Base-by-base conservation (phyloP, 2,113 vertebrate genomes). In the Gasterosteus nipponicus region DNA sequence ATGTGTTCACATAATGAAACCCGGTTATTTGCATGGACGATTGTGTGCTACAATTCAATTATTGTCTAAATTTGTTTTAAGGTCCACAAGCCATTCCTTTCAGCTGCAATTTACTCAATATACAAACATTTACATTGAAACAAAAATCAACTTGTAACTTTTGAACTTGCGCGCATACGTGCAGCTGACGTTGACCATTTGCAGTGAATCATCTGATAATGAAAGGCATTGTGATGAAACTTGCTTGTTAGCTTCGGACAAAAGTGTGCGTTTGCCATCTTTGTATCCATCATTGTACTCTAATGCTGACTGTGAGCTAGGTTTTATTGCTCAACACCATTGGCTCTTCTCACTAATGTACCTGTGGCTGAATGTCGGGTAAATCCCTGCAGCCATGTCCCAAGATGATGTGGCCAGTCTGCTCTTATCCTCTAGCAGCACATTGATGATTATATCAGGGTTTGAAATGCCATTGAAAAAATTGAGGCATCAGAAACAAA, bases 21-120 rank as follows among this genome's bases (percentile, higher is more conserved):
- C 89, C 92, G 96, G 95, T 97, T 98, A 96, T 98, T 98, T 99
- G 96, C 96, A 95, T 95, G 94, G 95, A 95, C 97, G 98, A 98
- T 98, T 98, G 97, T 96, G 97, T 98, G 96, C 96, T 96, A 97
- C 96, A 97, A 98, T 99, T 98, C 96, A 97, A 98, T 98, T 98
- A 97, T 96, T 96, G 95, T 95, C 93, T 94, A 95, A 96, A 97
- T 97, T 96, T 96, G 95, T 98, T 97, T 93, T 96, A 95, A 96
- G 94, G 94, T 93, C 94, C 91, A 83, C 93, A 94, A 95, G 94
- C 95, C 93, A 95, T 95, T 93, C 91, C 91, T 90, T 94, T 95
- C 93, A 94, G 91, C 92, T 92, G 88, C 94, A 94, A 94, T 95
- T 94, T 95, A 95, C 94, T 94, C 93, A 92, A 93, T 92, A 94